Percentiles rank a stretch among this genome's conserved stretches.
These are phyloP conservation scores for Zaprionus inermis DNA, from an alignment of 1,140 invertebrate species.

Conservation along the genomic window DNA sequence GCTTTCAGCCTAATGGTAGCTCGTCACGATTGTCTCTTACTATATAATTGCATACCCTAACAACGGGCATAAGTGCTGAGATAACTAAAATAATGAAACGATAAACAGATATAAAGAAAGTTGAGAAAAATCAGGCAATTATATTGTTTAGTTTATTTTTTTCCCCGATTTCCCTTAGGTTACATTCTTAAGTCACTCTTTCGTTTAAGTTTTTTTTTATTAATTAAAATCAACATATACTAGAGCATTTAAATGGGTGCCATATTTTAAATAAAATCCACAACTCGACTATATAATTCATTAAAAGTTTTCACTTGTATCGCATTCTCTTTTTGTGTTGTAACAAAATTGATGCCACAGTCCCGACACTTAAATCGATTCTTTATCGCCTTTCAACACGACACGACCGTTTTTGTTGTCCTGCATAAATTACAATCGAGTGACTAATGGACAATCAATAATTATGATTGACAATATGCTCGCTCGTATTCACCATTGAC, in stretches of 20 bases:
- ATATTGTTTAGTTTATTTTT: no score
- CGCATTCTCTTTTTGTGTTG: conserved; percentile 7
- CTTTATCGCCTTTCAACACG: conserved; percentile 78
- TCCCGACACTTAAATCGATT: conserved; percentile 76
- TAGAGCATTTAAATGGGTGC: no score
- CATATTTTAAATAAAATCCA: neutral
- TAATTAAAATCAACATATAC: no score
- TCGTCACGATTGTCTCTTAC: conserved; percentile 46
- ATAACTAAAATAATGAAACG: neutral
- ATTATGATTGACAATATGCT: conserved; percentile 73
- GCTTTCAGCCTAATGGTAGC: conserved; percentile 48
- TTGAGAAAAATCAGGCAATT: no score
- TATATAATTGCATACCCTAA: neutral
- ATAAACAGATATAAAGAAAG: no score
- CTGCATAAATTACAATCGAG: conserved; percentile 63
- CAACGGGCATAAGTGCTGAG: no score
- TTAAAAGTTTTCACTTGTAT: conserved; percentile 30
- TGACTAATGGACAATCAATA: conserved; percentile 75
- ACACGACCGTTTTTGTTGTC: conserved; percentile 46
- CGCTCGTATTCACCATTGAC: neutral
- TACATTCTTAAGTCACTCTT: no score
- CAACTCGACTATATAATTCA: conserved; percentile 14
- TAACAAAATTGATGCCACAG: conserved; percentile 57
- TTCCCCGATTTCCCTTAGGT: no score
- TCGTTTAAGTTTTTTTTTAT: no score